phyloP scores from a whole-genome alignment of 2,888 invertebrate genomes.

The Hirtodrosophila duncani region DNA sequence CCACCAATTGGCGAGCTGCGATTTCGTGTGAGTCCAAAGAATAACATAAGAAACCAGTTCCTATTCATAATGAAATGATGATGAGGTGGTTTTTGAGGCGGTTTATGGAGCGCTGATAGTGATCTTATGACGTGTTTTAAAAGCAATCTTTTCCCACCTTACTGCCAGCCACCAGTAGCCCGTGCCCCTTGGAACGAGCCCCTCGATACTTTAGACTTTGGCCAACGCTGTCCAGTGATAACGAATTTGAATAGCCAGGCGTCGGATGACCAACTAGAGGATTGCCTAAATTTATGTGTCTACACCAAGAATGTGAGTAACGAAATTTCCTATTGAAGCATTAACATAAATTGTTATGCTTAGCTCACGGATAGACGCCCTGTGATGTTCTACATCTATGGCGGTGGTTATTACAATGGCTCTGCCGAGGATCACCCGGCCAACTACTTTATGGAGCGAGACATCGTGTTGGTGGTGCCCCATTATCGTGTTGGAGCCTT shows the following conservation, averaged over 20 bases:
- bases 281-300: constrained; percentile 75
- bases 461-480: constrained; percentile 79
- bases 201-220: constrained; percentile 65
- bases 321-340: background rate
- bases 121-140: background rate
- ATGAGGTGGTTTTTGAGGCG: too few species aligned
- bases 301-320: constrained; percentile 76
- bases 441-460: constrained; percentile 78
- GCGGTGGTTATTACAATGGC: constrained; percentile 78
- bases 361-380: constrained; percentile 72
- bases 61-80: too few species aligned
- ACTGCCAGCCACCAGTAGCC: constrained; percentile 63
- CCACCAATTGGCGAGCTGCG: constrained; percentile 66
- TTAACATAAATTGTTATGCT: background rate
- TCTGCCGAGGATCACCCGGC: constrained; percentile 76
- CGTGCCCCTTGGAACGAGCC: constrained; percentile 69
- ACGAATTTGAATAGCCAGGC: constrained; percentile 46
- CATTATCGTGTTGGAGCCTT: constrained; percentile 80
- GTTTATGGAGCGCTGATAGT: too few species aligned
- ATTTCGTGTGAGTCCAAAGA: constrained; percentile 72
- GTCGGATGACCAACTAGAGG: constrained; percentile 70
- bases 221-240: constrained; percentile 74
- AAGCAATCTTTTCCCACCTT: too few species aligned
- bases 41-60: too few species aligned
- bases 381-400: constrained; percentile 79